Evolutionary conservation across 2,888 invertebrate species (phyloP), one percentile per base, ranked within the genome.

Genomic region (Heliothis peltigera): DNA sequence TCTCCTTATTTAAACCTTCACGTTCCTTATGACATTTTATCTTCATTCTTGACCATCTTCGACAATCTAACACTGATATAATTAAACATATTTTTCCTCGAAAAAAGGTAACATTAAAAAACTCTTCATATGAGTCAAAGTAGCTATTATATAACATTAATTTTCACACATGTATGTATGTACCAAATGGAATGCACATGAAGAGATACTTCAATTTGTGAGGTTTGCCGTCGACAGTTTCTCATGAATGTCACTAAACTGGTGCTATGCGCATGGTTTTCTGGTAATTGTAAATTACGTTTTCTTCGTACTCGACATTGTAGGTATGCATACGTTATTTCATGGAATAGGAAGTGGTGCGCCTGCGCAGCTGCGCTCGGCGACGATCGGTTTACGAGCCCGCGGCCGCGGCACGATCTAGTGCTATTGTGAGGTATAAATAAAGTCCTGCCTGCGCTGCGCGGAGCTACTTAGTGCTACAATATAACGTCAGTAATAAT

Each of bases 401-500:
- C 19, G n/a, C 19, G 39, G 17, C n/a, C 19, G n/a, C 19, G 39
- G 17, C 12, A 3, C 32, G 15, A 28, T 53, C 46, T 43, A 42
- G 21, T 12, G 42, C n/a, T 4, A 46, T 7, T 18, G 42, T 17
- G 47, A 15, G 44, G 22, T 57, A 65, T 66, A 66, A 77, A 73
- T 73, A 73, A 18, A 52, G 46, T 43, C 12, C 18, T 17, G 67
- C 67, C 46, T 56, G 59, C 22, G n/a, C 46, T 28, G n/a, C 19
- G 22, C 52, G 8, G 49, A 28, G 18, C 22, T 53, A 53, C 77
- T 39, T 48, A 72, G 57, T 71, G 28, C 39, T 51, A 77, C 71
- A 72, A 52, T 58, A 77, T 43, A 28, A 58, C 47, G 12, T 21
- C 43, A 18, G 19, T 51, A 32, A 25, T 51, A 32, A 25, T 21